phyloP scores from a whole-genome alignment of 2,113 vertebrate genomes.

The Rhynchomys soricoides region DNA sequence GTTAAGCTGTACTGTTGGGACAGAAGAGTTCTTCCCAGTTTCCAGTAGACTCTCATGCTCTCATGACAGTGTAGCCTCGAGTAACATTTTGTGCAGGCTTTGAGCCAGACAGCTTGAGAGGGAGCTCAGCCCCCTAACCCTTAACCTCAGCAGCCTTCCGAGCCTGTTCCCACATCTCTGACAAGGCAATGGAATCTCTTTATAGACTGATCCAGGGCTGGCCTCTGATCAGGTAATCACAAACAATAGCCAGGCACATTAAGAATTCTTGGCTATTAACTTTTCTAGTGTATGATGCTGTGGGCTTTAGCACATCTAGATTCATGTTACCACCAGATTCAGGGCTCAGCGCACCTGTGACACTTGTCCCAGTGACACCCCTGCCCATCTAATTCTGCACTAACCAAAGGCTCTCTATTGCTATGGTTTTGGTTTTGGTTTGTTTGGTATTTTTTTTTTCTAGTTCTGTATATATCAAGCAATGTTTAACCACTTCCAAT shows the following conservation, averaged over 20 bases:
- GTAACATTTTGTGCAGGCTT: background rate
- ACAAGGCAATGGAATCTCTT: background rate
- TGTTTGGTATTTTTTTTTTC: background rate
- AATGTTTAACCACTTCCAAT: background rate
- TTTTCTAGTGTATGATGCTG: background rate
- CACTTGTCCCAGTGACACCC: rapidly evolving
- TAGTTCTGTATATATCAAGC: background rate
- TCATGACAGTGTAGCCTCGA: background rate
- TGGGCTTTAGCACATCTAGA: background rate
- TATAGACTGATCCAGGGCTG: background rate
- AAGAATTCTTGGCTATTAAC: background rate
- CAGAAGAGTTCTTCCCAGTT: background rate
- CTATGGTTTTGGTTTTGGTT: background rate
- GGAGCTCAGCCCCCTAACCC: background rate
- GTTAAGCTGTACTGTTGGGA: background rate
- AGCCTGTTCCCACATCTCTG: background rate
- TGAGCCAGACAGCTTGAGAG: background rate
- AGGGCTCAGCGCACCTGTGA: background rate
- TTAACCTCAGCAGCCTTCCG: background rate
- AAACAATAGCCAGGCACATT: background rate
- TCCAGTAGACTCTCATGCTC: background rate
- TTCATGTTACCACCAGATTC: background rate
- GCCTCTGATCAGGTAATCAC: background rate
- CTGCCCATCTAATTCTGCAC: background rate
- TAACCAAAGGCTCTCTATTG: background rate